These are phyloP conservation scores for Troides aeacus DNA, from an alignment of 2,888 invertebrate species.

Conservation along the genomic window DNA sequence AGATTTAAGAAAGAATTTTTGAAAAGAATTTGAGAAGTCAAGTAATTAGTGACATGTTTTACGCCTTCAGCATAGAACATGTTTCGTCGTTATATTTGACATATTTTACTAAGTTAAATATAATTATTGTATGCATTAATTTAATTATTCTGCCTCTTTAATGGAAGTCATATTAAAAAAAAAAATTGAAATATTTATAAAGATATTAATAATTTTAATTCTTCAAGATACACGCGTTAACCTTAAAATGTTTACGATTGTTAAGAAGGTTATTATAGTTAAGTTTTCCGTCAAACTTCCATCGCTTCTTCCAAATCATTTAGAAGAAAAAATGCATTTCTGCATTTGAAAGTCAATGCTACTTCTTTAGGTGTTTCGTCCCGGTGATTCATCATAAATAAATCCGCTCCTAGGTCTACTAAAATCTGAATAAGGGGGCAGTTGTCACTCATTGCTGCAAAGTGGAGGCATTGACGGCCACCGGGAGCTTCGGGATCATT, in stretches of 20 bases:
- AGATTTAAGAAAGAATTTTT: too few relatives aligned
- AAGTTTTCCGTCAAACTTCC: not conserved
- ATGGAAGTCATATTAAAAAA: too few relatives aligned
- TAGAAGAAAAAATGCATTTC: constrained; percentile 41
- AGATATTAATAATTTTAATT: not conserved
- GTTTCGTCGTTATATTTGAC: too few relatives aligned
- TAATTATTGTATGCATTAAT: too few relatives aligned
- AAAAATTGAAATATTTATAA: not conserved
- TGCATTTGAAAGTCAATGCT: constrained; percentile 57
- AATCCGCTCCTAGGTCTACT: constrained; percentile 58
- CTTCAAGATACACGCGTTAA: too few relatives aligned
- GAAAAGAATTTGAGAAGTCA: too few relatives aligned
- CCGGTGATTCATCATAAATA: constrained; percentile 53
- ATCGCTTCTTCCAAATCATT: constrained; percentile 44
- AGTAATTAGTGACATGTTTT: too few relatives aligned
- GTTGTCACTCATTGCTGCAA: constrained; percentile 74
- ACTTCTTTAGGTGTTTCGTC: constrained; percentile 63
- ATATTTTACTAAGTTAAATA: too few relatives aligned
- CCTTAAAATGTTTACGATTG: too few relatives aligned
- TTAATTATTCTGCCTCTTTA: too few relatives aligned
- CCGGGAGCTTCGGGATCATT: constrained; percentile 62
- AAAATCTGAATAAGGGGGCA: constrained; percentile 55
- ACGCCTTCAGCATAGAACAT: too few relatives aligned
- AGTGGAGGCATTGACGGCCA: constrained; percentile 71
- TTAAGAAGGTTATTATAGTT: too few relatives aligned